These are phyloP conservation scores for Orthonychiurus folsomi DNA, from an alignment of 2,888 invertebrate genomes.

Conservation along the genomic window DNA sequence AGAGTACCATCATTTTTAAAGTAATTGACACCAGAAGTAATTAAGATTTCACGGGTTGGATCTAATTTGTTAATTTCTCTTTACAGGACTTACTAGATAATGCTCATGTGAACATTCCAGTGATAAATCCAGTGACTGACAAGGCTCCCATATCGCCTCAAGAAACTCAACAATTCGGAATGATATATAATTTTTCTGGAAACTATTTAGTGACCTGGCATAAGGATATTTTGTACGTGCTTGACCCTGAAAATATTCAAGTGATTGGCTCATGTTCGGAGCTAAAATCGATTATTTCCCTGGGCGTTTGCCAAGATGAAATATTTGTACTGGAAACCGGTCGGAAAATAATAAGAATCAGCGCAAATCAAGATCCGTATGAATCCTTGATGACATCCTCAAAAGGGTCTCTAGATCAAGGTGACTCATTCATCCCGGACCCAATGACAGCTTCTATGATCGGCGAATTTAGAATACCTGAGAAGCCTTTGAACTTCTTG, in stretches of 20 bases:
- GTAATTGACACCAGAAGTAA: constrained; percentile 46
- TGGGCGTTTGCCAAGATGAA: constrained; percentile 44
- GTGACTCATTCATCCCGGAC: constrained; percentile 18
- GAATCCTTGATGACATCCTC: neutral
- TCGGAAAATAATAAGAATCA: constrained; percentile 67
- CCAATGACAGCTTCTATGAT: constrained; percentile 28
- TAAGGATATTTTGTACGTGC: constrained; percentile 59
- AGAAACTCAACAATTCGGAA: constrained; percentile 56
- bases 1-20: constrained; percentile 75
- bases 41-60: neutral
- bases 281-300: constrained; percentile 45
- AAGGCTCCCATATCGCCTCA: neutral
- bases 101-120: constrained; percentile 30
- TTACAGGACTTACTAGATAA: constrained; percentile 36
- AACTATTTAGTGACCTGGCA: constrained; percentile 66
- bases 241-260: constrained; percentile 61
- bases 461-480: constrained; percentile 25
- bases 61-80: constrained; percentile 3
- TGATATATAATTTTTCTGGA: constrained; percentile 58
- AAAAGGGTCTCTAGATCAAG: neutral
- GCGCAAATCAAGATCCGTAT: constrained; percentile 57
- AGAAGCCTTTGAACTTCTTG: constrained; percentile 25
- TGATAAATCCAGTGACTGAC: constrained; percentile 22
- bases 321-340: constrained; percentile 74
- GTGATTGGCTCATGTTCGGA: constrained; percentile 57